Conservation (phyloP, 2,888 invertebrate species). For the Drosophila infuscata region DNA sequence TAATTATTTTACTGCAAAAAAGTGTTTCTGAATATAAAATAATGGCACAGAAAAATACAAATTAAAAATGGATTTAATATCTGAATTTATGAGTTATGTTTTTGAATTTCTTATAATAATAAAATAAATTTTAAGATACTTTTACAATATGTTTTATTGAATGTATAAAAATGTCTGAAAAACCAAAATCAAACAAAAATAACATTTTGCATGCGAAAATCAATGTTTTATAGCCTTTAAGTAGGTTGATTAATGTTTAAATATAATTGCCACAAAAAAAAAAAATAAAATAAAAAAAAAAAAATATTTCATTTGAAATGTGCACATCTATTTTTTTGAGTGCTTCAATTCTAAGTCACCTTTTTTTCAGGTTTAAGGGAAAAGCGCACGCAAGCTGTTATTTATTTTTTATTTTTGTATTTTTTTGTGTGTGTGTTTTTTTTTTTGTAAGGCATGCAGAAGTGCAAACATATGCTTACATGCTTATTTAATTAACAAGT, state of each 20-base stretch:
- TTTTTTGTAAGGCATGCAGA: background rate
- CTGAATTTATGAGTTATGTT: background rate
- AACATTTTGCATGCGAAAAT: background rate
- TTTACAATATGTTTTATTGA: background rate
- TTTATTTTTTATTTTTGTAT: background rate
- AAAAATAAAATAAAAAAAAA: too few species aligned
- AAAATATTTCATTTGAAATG: background rate
- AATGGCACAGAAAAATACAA: background rate
- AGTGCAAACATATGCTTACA: conserved; percentile 40
- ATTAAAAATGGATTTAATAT: background rate
- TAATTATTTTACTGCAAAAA: background rate
- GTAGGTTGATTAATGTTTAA: too few species aligned
- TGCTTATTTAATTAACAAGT: conserved; percentile 70
- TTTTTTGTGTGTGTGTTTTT: too few species aligned
- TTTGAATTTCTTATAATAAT: background rate
- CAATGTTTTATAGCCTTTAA: too few species aligned
- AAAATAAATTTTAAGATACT: background rate
- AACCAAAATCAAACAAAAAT: background rate
- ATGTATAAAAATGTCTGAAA: rapidly evolving
- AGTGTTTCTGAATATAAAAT: background rate
- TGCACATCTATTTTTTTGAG: background rate
- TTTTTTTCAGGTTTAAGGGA: background rate
- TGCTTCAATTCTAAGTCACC: background rate
- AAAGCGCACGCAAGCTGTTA: conserved; percentile 9
- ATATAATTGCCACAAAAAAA: too few species aligned